Evolutionary conservation across 2,888 invertebrate genomes (phyloP).

Genomic region (Oligia latruncula): DNA sequence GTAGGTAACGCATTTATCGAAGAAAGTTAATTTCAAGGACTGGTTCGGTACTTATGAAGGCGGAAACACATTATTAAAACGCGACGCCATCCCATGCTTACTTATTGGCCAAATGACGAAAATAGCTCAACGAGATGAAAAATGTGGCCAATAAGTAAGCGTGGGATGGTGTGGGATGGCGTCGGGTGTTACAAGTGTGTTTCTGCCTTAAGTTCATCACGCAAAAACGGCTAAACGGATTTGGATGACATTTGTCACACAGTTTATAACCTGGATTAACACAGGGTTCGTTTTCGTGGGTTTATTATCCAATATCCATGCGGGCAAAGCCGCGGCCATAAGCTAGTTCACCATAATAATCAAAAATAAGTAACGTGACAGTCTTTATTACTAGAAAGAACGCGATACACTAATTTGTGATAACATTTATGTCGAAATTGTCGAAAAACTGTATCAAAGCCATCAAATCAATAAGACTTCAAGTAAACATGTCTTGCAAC

Average conservation of each 20-base stretch:
- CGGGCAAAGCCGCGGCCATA: not conserved
- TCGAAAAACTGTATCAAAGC: not conserved
- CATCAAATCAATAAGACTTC: conserved; percentile 20
- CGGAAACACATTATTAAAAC: too few species aligned
- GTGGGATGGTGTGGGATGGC: too few species aligned
- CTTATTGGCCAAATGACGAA: too few species aligned
- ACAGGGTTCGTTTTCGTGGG: not conserved
- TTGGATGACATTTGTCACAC: not conserved
- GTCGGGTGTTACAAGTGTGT: too few species aligned
- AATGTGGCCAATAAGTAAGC: too few species aligned
- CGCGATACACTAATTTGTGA: conserved; percentile 9
- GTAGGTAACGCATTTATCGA: not conserved
- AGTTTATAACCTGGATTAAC: not conserved
- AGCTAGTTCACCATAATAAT: not conserved
- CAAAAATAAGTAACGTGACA: not conserved
- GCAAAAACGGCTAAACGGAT: not conserved
- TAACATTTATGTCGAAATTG: conserved; percentile 29
- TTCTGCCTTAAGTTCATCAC: not conserved
- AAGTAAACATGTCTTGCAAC: conserved; percentile 36
- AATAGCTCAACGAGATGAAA: too few species aligned
- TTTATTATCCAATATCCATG: not conserved
- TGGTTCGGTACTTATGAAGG: too few species aligned
- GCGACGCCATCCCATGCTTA: too few species aligned
- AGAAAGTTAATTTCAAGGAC: conserved; percentile 29
- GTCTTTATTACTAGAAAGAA: not conserved